These are phyloP conservation scores for Meleagris gallopavo DNA, from an alignment of 2,113 vertebrate species.

Conservation along the genomic window DNA sequence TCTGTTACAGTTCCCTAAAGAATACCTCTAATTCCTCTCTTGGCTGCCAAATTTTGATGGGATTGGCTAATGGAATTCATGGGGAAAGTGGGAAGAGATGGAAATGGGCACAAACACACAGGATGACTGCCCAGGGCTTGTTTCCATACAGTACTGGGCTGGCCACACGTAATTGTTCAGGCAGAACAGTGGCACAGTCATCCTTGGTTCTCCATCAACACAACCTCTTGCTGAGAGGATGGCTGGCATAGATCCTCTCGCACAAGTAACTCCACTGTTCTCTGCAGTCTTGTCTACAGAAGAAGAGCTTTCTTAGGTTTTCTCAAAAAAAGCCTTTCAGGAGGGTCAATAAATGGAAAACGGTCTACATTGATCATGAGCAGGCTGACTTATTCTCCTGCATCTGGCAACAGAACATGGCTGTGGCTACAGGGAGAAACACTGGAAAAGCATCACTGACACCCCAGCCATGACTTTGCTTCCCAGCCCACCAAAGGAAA, in stretches of 20 bases:
- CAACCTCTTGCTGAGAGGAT: neutral
- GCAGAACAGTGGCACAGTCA: neutral
- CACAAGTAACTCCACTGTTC: neutral
- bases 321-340: neutral
- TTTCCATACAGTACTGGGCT: neutral
- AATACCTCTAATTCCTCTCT: neutral
- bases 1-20: slow-evolving; percentile 7
- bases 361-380: neutral
- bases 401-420: neutral
- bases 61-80: neutral
- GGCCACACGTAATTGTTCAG: neutral
- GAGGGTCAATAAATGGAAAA: neutral
- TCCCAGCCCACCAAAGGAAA: neutral
- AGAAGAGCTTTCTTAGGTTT: neutral
- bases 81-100: neutral
- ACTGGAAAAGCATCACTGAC: neutral
- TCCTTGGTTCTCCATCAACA: neutral
- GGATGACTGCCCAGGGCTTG: neutral
- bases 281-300: neutral
- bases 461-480: neutral
- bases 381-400: neutral
- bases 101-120: neutral
- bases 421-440: neutral
- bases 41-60: neutral
- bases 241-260: neutral